phyloP scores from a whole-genome alignment of 2,888 invertebrate species.

The Pterostichus madidus region DNA sequence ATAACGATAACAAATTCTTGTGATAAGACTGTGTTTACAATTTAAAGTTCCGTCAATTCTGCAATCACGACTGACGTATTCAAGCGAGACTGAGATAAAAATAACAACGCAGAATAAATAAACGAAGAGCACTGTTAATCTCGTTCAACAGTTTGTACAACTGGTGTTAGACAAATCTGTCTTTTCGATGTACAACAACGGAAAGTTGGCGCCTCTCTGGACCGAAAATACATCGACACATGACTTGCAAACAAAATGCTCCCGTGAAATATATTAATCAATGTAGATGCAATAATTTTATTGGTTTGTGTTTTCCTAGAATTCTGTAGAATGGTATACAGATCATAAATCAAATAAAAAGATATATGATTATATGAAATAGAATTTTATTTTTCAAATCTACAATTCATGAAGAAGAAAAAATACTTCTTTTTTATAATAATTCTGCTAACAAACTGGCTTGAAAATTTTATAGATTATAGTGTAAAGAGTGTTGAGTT shows the following conservation, averaged over 20 bases:
- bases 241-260: constrained; percentile 2
- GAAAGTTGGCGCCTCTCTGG: neutral
- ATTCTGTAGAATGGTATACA: too few relatives aligned
- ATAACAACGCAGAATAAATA: constrained; percentile 51
- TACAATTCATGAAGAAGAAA: too few relatives aligned
- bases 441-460: too few relatives aligned
- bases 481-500: too few relatives aligned
- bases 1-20: neutral
- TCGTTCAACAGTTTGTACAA: constrained; percentile 49
- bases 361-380: too few relatives aligned
- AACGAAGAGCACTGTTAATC: constrained; percentile 38
- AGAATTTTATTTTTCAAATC: too few relatives aligned
- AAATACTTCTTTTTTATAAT: too few relatives aligned
- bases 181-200: neutral
- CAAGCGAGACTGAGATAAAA: constrained; percentile 27
- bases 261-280: neutral
- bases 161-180: constrained; percentile 19
- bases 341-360: too few relatives aligned
- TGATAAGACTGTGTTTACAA: constrained; percentile 11
- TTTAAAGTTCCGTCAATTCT: constrained; percentile 11
- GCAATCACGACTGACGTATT: constrained; percentile 12
- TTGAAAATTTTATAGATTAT: too few relatives aligned
- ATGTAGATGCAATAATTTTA: neutral
- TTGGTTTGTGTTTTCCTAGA: too few relatives aligned
- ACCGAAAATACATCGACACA: neutral